These are phyloP conservation scores for Chironomus tepperi DNA, from an alignment of 1,140 invertebrate genomes.

Conservation along the genomic window DNA sequence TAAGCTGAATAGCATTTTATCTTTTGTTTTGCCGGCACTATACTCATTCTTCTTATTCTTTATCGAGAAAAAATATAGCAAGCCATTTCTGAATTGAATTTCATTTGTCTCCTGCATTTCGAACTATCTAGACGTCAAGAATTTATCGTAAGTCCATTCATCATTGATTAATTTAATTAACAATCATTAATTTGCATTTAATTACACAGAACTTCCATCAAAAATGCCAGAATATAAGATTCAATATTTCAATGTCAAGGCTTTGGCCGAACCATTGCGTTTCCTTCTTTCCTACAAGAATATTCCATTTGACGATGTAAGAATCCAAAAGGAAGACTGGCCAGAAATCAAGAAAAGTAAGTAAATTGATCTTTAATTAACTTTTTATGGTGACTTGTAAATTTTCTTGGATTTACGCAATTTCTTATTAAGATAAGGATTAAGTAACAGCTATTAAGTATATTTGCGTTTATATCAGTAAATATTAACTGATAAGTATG, in stretches of 20 bases:
- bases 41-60: too few species aligned
- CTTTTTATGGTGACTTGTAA: too few species aligned
- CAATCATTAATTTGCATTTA: not conserved
- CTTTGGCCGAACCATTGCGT: slow-evolving; percentile 57
- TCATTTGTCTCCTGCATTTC: too few species aligned
- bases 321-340: slow-evolving; percentile 44
- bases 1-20: too few species aligned
- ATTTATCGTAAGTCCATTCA: too few species aligned
- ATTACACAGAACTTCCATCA: slow-evolving; percentile 26
- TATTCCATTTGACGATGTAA: slow-evolving; percentile 55
- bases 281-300: slow-evolving; percentile 54
- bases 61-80: too few species aligned
- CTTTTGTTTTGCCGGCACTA: too few species aligned
- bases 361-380: slow-evolving; percentile 26
- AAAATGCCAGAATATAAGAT: slow-evolving; percentile 47
- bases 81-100: too few species aligned
- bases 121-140: too few species aligned
- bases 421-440: not conserved
- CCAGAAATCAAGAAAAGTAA: slow-evolving; percentile 42
- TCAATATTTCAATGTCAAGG: slow-evolving; percentile 58
- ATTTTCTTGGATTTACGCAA: not conserved
- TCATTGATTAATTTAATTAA: too few species aligned
- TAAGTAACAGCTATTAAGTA: not conserved
- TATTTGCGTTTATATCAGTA: not conserved
- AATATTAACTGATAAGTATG: not conserved